Evolutionary conservation across 2,888 invertebrate genomes (phyloP).

Genomic region (Junonia oenone): DNA sequence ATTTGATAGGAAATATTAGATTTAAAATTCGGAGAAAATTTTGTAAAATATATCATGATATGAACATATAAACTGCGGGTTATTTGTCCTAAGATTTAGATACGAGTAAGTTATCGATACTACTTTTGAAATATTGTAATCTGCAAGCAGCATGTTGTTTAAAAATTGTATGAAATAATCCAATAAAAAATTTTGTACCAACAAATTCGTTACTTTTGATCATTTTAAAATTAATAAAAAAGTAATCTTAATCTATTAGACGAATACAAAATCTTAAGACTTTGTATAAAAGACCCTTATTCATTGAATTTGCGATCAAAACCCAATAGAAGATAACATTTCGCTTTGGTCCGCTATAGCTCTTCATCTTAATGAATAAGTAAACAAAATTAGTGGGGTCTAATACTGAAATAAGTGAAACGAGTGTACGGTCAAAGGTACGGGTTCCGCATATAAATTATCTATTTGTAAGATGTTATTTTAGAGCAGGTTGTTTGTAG

Average conservation of each 20-base stretch:
- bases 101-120: background rate
- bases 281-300: background rate
- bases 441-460: constrained; percentile 41
- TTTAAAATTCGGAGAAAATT: constrained; percentile 15
- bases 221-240: background rate
- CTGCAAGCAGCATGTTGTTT: too few relatives aligned
- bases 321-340: constrained; percentile 61
- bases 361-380: constrained; percentile 28
- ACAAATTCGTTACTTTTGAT: too few relatives aligned
- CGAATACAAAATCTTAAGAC: background rate
- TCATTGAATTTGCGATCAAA: constrained; percentile 42
- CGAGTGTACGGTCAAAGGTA: constrained; percentile 58
- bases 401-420: constrained; percentile 72
- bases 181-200: too few relatives aligned
- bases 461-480: constrained; percentile 27
- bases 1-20: constrained; percentile 28
- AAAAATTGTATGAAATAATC: too few relatives aligned
- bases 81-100: background rate
- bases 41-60: constrained; percentile 10
- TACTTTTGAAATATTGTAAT: background rate
- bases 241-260: background rate
- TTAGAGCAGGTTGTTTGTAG: constrained; percentile 10
- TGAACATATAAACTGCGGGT: constrained; percentile 6
- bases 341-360: constrained; percentile 33
- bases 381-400: constrained; percentile 50